A percentile compares a stretch with the other conserved stretches of the same genome.
Conservation (phyloP, 1,140 invertebrate genomes). For the Micrasema minimum region DNA sequence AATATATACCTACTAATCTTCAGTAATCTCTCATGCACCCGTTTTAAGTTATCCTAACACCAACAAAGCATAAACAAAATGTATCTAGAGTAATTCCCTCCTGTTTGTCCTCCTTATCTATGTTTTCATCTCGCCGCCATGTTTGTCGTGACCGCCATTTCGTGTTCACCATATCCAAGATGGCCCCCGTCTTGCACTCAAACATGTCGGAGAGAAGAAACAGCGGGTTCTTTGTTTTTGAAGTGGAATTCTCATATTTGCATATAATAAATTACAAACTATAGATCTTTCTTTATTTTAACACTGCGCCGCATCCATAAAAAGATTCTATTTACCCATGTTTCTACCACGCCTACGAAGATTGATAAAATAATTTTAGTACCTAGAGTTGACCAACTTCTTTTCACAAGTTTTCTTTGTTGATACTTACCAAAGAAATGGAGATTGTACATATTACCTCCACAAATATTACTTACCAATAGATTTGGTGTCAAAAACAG, state of each 20-base stretch:
- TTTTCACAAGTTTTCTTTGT: too few relatives aligned
- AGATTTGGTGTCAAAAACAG: too few relatives aligned
- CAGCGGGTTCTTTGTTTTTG: constrained; percentile 31
- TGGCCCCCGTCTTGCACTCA: constrained; percentile 13
- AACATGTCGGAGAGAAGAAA: constrained; percentile 27
- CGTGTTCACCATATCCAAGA: constrained; percentile 15
- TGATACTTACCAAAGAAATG: too few relatives aligned
- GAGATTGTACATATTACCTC: too few relatives aligned
- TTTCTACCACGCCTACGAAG: not conserved
- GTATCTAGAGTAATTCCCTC: constrained; percentile 12
- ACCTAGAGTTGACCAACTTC: too few relatives aligned
- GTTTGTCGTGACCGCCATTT: constrained; percentile 42
- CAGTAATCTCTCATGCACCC: not conserved
- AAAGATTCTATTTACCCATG: not conserved
- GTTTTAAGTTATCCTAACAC: constrained; percentile 14
- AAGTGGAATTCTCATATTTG: constrained; percentile 28
- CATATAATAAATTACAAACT: constrained; percentile 32
- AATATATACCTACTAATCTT: too few relatives aligned
- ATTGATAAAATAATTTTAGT: too few relatives aligned
- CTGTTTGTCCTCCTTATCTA: constrained; percentile 37
- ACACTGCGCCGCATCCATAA: not conserved
- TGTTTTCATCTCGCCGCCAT: constrained; percentile 42
- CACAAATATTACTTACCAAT: too few relatives aligned
- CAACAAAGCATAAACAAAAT: constrained; percentile 32
- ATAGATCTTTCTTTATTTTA: constrained; percentile 7